Base-by-base conservation (phyloP, 64 coral and sea anemone genomes). In the Stichodactyla mertensii region DNA sequence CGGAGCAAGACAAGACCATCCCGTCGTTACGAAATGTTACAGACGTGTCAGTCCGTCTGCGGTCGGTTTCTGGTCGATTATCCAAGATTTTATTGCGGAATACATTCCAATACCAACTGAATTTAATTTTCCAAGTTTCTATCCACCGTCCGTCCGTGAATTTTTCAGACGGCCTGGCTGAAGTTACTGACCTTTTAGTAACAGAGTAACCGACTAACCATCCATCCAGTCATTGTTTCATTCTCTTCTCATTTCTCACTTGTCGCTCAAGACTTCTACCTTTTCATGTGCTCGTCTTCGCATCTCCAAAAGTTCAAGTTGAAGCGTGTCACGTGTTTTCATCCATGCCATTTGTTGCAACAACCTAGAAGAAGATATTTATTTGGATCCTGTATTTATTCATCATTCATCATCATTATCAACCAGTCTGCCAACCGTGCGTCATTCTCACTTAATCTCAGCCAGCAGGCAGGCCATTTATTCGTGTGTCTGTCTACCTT, bases 381-480 rank as follows among this genome's bases (percentile, higher is more conserved):
- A 74, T 74, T 74, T 74, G 69, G 69, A 74, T 70, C 16, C 78
- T 53, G 45, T 18, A 81, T 81, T 53, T 81, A 81, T 81, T 54
- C 52, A 81, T 20, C 78, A 55, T 81, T 81, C 53, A 81, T 54
- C 67, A 71, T 22, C 69, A 11, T 74, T 12, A 12, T 74, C 24
- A 74, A 74, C 23, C 69, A 31, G 10, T 22, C 64, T 69, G 64
- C 64, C 4, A n/a, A 20, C 19, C n/a, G 56, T 58, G 8, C 14
- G 9, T 58, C 4, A 15, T 58, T 58, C 56, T 58, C 56, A 58
- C 56, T 31, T 31, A 11, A 58, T 58, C 8, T 11, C 8, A 11
- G 9, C 56, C 8, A 58, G 56, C 56, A 9, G 56, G 14, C 14
- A 58, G 56, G 56, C 56, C 14, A 5, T 69, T n/a, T 69, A 9